Percentiles rank a stretch among this genome's conserved stretches.
Conservation (phyloP, 2,797 vertebrate genomes). For the Danio kyathit region DNA sequence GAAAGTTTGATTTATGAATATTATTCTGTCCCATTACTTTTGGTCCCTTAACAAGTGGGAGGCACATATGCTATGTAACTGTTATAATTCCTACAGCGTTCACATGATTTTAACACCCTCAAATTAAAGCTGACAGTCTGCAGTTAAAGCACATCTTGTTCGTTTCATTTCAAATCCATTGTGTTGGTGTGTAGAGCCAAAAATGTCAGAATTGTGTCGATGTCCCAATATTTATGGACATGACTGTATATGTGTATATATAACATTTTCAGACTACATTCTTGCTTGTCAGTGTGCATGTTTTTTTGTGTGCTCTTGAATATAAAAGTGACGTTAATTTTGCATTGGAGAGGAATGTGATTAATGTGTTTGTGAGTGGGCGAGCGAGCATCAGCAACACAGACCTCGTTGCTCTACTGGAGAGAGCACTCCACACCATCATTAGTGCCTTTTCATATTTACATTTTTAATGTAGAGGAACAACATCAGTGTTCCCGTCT, state of each 20-base stretch:
- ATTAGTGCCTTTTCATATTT: conserved; percentile 65
- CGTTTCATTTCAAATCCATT: too few species aligned
- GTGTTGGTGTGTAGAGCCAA: too few species aligned
- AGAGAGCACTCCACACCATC: conserved; percentile 62
- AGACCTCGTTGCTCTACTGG: conserved; percentile 63
- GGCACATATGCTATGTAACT: too few species aligned
- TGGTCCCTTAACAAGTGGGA: too few species aligned
- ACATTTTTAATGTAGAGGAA: conserved; percentile 64
- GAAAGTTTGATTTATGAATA: conserved; percentile 36
- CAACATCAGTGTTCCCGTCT: conserved; percentile 61
- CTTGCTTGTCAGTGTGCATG: background rate
- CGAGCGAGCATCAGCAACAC: conserved; percentile 32
- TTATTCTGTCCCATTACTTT: too few species aligned
- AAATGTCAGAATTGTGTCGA: too few species aligned
- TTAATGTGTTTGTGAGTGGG: conserved; percentile 34
- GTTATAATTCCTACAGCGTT: too few species aligned
- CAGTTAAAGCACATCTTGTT: too few species aligned
- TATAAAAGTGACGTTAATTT: conserved; percentile 29
- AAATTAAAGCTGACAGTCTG: too few species aligned
- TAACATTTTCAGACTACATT: background rate
- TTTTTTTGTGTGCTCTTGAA: background rate
- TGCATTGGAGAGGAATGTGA: conserved; percentile 14
- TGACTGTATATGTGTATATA: background rate
- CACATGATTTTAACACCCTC: too few species aligned
- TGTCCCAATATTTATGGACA: too few species aligned